Evolutionary conservation across 2,888 invertebrate genomes (phyloP).

Genomic region (Meteorus cinctellus): DNA sequence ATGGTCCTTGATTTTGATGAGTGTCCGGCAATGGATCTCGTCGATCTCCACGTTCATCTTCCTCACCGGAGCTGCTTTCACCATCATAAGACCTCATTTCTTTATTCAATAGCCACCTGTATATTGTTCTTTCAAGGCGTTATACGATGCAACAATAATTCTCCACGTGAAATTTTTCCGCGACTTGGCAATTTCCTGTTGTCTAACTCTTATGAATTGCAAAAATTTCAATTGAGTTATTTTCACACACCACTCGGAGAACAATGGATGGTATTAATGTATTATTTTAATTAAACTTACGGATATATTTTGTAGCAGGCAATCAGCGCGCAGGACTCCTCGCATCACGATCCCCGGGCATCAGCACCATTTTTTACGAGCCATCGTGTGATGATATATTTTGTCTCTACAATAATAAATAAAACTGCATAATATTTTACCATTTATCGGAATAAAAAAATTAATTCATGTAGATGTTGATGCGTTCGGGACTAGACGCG

Average conservation of each 20-base stretch:
- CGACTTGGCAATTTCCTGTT: too few species aligned
- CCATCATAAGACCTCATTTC: constrained; percentile 71
- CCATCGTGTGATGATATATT: not conserved
- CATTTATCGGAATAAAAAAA: too few species aligned
- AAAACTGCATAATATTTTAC: not conserved
- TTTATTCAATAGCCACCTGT: not conserved
- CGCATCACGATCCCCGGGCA: not conserved
- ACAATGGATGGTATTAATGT: constrained; percentile 18
- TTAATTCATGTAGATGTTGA: too few species aligned
- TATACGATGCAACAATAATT: too few species aligned
- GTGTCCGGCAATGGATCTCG: constrained; percentile 66
- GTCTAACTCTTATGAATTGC: not conserved
- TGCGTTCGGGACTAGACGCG: not conserved
- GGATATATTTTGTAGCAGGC: not conserved
- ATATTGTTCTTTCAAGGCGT: not conserved
- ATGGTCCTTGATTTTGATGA: constrained; percentile 65
- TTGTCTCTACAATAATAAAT: not conserved
- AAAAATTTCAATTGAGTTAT: not conserved
- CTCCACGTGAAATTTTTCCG: too few species aligned
- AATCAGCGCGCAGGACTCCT: constrained; percentile 18
- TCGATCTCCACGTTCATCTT: constrained; percentile 62
- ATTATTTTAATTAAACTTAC: not conserved
- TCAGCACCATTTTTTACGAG: constrained; percentile 29
- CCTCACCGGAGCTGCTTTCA: constrained; percentile 71
- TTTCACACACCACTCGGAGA: not conserved